Percentiles rank a stretch among this genome's conserved stretches.
These are phyloP conservation scores for Cyprinodon variegatus DNA, from an alignment of 2,113 vertebrate species.

Conservation along the genomic window DNA sequence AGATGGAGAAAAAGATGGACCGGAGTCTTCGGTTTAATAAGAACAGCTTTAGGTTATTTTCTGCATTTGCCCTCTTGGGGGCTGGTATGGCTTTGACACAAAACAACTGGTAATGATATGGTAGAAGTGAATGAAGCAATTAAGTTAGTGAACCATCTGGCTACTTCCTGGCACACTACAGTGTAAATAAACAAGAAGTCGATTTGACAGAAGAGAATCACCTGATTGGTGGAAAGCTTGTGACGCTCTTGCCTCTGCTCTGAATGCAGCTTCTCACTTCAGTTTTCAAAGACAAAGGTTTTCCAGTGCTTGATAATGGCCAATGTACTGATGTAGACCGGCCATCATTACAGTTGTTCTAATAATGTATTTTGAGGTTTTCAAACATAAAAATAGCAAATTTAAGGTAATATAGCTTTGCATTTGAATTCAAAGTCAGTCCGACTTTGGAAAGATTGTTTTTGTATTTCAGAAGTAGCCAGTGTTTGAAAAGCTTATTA, in stretches of 20 bases:
- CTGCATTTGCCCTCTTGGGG: constrained; percentile 26
- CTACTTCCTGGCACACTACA: background rate
- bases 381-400: no score
- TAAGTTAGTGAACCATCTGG: background rate
- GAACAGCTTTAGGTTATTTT: constrained; percentile 9
- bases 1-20: constrained; percentile 18
- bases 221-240: constrained; percentile 18
- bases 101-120: constrained; percentile 53
- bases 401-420: no score
- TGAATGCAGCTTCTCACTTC: background rate
- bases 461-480: no score
- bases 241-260: constrained; percentile 39
- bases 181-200: background rate
- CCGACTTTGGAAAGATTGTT: no score
- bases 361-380: no score
- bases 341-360: no score
- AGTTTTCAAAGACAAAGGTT: no score
- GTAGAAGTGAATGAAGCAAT: background rate
- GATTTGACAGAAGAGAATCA: background rate
- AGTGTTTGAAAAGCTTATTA: no score
- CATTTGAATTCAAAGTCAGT: no score
- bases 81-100: constrained; percentile 18
- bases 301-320: no score
- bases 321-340: no score
- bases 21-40: constrained; percentile 17